Evolutionary conservation across 2,888 invertebrate genomes (phyloP), one percentile per base, ranked within the genome.

Genomic region (Sipha maydis): DNA sequence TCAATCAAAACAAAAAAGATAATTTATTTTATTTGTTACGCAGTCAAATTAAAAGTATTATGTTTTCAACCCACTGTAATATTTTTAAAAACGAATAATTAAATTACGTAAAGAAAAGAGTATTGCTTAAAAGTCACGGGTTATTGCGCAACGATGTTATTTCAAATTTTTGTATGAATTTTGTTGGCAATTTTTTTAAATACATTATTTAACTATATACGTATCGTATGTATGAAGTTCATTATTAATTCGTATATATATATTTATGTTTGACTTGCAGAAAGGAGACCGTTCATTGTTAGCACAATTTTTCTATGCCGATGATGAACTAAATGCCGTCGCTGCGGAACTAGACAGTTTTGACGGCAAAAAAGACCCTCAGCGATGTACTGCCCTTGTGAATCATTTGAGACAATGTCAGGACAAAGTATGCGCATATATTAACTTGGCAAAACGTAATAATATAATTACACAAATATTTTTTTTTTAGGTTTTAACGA

Each of bases 321-420:
- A 99, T 93, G 98, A 99, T 92, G 97, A 98, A 61, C 93, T 99
- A 91, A 98, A 98, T 92, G 94, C 96, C 91, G 97, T 99, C 89
- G 98, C 99, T 80, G 96, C 97, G 90, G 99, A 99, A 93, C 92
- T 99, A 93, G 99, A 99, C 93, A 98, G 98, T 91, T 99, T 99
- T 93, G 99, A 99, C 93, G 99, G 99, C n/a, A 94, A 99, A 79
- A 98, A 99, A 91, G 99, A 99, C 92, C 99, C 99, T 0, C 98
- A 98, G 92, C 93, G 99, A 92, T 99, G 99, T 92, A 97, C 98
- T 89, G 95, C 96, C 38, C 94, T 99, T 91, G 99, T 99, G 91
- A 98, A 97, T 92, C 97, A 98, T 92, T 93, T 99, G 90, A 94
- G 99, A 88, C 97, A 97, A 92, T 97, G 97, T 90, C 99, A 98